Evolutionary conservation across 2,113 vertebrate genomes (phyloP).

Genomic region (Bubo bubo): DNA sequence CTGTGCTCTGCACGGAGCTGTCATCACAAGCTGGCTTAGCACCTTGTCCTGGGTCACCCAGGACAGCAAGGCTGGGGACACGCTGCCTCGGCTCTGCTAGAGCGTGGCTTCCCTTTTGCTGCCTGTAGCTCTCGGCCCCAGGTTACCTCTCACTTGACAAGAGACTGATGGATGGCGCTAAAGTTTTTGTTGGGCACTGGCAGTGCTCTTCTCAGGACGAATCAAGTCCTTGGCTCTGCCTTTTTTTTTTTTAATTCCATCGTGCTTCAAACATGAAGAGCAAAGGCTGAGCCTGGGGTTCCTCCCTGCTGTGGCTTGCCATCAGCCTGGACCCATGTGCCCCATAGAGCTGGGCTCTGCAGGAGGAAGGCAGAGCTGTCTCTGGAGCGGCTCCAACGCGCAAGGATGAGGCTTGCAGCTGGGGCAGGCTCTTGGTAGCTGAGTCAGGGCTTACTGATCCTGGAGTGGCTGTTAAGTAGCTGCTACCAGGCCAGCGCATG

Average conservation of each 20-base stretch:
- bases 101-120: neutral
- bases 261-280: neutral
- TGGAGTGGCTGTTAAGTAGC: neutral
- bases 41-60: neutral
- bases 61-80: neutral
- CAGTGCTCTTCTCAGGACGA: neutral
- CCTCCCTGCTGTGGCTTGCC: neutral
- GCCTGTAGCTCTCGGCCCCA: neutral
- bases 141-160: neutral
- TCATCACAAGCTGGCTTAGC: neutral
- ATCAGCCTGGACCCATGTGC: neutral
- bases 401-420: neutral
- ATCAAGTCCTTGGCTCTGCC: neutral
- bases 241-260: neutral
- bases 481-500: rapidly evolving
- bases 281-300: neutral
- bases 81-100: neutral
- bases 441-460: neutral
- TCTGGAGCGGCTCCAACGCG: neutral
- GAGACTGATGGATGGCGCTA: neutral
- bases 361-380: neutral
- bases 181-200: neutral
- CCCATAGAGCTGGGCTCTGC: neutral
- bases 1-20: neutral
- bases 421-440: neutral